Evolutionary conservation across 2,113 vertebrate genomes (phyloP).

Genomic region (Rutilus rutilus): DNA sequence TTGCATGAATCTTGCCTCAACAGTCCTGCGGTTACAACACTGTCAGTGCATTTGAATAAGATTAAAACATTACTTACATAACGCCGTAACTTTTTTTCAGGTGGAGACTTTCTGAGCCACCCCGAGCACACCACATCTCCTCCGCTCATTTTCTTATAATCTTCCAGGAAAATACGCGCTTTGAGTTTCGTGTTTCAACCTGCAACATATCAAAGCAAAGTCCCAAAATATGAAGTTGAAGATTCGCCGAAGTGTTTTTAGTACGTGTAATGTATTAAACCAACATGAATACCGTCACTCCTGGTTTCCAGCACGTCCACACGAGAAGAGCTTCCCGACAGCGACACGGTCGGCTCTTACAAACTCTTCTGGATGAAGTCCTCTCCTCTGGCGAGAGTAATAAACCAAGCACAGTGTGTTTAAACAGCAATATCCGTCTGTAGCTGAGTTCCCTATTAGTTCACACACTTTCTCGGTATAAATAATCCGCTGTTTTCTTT

Average conservation of each 20-base stretch:
- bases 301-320: slow-evolving; percentile 58
- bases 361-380: slow-evolving; percentile 43
- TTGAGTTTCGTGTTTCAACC: slow-evolving; percentile 57
- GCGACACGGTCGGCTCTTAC: slow-evolving; percentile 38
- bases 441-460: slow-evolving; percentile 46
- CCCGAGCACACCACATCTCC: slow-evolving; percentile 93
- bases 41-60: slow-evolving; percentile 40
- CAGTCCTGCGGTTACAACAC: neutral
- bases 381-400: slow-evolving; percentile 26
- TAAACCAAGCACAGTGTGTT: neutral
- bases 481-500: slow-evolving; percentile 54
- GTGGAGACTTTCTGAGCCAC: slow-evolving; percentile 96
- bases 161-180: slow-evolving; percentile 56
- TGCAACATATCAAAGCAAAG: slow-evolving; percentile 50
- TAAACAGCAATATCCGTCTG: slow-evolving; percentile 48
- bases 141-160: slow-evolving; percentile 83
- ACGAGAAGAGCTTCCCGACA: slow-evolving; percentile 58
- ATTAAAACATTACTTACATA: slow-evolving; percentile 88
- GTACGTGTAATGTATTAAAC: neutral
- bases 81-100: slow-evolving; percentile 98
- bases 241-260: slow-evolving; percentile 14
- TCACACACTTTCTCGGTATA: slow-evolving; percentile 30
- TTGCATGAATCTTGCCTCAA: slow-evolving; percentile 18
- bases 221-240: slow-evolving; percentile 13
- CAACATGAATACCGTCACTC: slow-evolving; percentile 62